Percentiles rank a stretch among this genome's conserved stretches.
Evolutionary conservation across 1,140 invertebrate genomes (phyloP).

Genomic region (Lamellibrachia luymesi): DNA sequence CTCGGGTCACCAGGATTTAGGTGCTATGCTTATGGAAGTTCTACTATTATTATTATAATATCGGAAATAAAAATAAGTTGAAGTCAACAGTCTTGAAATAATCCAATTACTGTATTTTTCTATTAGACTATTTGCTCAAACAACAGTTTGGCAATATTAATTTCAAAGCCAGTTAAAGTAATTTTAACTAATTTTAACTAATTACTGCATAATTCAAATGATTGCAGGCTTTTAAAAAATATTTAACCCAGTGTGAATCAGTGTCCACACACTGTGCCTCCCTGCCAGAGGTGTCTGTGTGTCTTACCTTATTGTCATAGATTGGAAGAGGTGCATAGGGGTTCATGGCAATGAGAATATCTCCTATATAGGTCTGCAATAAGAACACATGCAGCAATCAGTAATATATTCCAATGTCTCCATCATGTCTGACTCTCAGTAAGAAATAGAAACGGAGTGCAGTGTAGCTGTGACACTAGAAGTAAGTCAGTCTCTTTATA

Average conservation of each 20-base stretch:
- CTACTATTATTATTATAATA: too few species aligned
- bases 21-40: too few species aligned
- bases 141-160: not conserved
- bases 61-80: too few species aligned
- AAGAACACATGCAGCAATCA: not conserved
- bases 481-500: too few species aligned
- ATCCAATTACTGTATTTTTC: too few species aligned
- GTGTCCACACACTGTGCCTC: not conserved
- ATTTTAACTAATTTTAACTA: not conserved
- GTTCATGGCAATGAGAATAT: conserved; percentile 77
- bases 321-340: conserved; percentile 76
- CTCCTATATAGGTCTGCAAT: conserved; percentile 76
- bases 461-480: too few species aligned
- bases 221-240: not conserved
- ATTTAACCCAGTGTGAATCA: not conserved
- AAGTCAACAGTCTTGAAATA: too few species aligned
- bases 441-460: too few species aligned
- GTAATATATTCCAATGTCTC: not conserved
- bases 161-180: not conserved
- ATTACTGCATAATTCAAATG: not conserved
- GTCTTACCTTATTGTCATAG: conserved; percentile 70
- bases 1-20: too few species aligned
- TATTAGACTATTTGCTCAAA: too few species aligned
- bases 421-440: not conserved
- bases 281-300: not conserved